A percentile compares a stretch with the other conserved stretches of the same genome.
Conservation (phyloP, 2,888 invertebrate species). For the Pheosia tremula region DNA sequence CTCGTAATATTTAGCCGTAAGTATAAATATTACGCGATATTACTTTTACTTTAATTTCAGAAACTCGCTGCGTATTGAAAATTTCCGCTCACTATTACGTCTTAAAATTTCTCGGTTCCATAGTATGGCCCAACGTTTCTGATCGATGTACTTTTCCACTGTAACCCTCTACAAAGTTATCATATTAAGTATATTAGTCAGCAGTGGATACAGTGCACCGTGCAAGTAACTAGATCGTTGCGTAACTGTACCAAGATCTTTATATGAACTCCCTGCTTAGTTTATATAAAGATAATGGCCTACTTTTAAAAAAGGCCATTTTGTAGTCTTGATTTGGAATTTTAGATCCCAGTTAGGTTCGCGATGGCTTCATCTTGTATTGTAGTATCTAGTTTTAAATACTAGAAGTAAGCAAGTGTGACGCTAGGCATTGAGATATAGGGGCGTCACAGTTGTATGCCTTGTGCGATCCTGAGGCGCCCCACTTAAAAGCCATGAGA, state of each 20-base stretch:
- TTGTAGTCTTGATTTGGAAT: too few species aligned
- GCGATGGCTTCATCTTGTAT: too few species aligned
- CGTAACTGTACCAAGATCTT: neutral
- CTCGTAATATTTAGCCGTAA: neutral
- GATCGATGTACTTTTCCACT: neutral
- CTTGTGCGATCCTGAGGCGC: too few species aligned
- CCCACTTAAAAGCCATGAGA: too few species aligned
- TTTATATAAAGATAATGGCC: too few species aligned
- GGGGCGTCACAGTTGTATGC: too few species aligned
- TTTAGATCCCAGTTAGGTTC: too few species aligned
- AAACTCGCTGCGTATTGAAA: neutral
- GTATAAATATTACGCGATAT: too few species aligned
- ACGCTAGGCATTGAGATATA: constrained; percentile 4
- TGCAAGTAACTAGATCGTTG: neutral
- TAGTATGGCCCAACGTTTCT: neutral
- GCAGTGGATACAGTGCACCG: neutral
- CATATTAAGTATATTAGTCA: neutral
- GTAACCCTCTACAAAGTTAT: neutral
- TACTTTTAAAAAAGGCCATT: too few species aligned
- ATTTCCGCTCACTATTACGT: neutral
- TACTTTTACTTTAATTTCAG: neutral
- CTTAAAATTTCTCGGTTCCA: neutral
- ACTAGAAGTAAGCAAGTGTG: neutral
- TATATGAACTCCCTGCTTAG: too few species aligned
- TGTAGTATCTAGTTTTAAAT: too few species aligned